A percentile compares a stretch with the other conserved stretches of the same genome.
Conservation (phyloP, 2,888 invertebrate species). For the Sepioteuthis lessoniana region DNA sequence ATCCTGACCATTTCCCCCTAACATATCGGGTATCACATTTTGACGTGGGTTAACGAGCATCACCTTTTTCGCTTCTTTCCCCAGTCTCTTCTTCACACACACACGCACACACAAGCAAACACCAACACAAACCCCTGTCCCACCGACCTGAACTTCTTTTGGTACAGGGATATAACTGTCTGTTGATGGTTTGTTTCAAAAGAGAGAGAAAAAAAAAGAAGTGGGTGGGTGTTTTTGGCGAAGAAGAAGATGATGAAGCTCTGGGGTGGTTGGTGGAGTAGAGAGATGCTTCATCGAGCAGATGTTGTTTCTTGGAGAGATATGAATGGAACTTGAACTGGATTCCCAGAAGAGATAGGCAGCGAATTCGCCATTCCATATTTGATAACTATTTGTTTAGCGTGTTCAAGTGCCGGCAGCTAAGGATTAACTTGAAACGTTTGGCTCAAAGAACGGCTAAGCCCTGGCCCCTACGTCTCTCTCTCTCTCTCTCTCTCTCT, state of each 20-base stretch:
- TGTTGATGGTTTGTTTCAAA: background rate
- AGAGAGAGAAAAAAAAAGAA: background rate
- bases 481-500: too few species aligned
- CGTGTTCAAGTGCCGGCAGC: background rate
- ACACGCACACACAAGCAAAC: too few species aligned
- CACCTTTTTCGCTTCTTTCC: background rate
- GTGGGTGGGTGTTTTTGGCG: too few species aligned
- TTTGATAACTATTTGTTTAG: background rate
- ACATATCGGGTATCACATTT: background rate
- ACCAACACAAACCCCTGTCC: too few species aligned
- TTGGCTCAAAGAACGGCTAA: background rate
- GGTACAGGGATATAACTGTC: background rate
- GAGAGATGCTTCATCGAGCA: background rate
- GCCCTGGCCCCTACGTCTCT: too few species aligned
- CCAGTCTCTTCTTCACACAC: background rate
- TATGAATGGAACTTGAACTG: background rate
- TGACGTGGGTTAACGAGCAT: background rate
- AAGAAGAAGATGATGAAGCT: too few species aligned
- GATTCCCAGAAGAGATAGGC: constrained; percentile 15
- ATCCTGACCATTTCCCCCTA: background rate
- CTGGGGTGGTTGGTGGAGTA: background rate
- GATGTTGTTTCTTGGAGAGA: background rate
- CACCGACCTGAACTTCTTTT: too few species aligned
- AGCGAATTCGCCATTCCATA: background rate
- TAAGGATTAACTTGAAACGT: background rate